phyloP scores from a whole-genome alignment of 2,888 invertebrate species.

The Mactromeris polynyma region DNA sequence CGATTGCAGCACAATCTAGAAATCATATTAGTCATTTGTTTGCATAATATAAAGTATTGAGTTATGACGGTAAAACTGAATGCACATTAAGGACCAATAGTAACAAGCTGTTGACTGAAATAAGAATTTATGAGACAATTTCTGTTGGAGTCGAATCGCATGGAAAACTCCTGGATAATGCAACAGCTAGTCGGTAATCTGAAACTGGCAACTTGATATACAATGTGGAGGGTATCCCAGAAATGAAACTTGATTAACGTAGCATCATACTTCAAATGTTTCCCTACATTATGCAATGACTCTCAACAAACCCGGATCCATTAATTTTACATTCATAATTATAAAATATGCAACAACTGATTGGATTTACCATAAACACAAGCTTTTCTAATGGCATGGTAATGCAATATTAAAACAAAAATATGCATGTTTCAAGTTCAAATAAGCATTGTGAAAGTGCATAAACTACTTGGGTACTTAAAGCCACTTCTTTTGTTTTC shows the following conservation, averaged over 20 bases:
- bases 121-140: background rate
- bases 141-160: background rate
- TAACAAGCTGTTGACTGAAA: background rate
- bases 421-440: background rate
- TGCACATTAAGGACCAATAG: background rate
- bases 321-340: constrained; percentile 6
- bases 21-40: background rate
- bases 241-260: background rate
- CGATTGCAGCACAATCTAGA: background rate
- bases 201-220: background rate
- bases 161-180: background rate
- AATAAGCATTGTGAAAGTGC: background rate
- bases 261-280: background rate
- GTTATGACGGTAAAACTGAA: background rate
- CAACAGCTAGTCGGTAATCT: background rate
- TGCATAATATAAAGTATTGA: background rate
- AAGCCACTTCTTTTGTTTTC: background rate
- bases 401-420: background rate
- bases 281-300: background rate
- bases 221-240: background rate
- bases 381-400: background rate
- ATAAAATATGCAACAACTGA: background rate
- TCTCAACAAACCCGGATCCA: background rate
- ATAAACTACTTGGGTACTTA: background rate
- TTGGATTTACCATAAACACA: background rate